Evolutionary conservation across 2,888 invertebrate genomes (phyloP), one percentile per base, ranked within the genome.

Genomic region (Agrotis segetum): DNA sequence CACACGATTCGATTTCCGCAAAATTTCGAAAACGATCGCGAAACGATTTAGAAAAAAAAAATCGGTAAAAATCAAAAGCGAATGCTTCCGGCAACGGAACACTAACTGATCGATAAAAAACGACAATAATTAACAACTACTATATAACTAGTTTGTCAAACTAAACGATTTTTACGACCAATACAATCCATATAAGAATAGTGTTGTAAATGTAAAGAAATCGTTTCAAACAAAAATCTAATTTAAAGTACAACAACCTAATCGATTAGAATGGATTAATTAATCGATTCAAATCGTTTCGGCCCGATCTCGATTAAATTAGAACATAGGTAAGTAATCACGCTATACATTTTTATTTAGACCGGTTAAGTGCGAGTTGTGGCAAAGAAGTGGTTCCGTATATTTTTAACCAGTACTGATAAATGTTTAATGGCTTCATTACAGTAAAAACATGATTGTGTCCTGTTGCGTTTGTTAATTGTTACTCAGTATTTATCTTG

Each of bases 231-330:
- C 87, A 87, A 88, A 40, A 89, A 89, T 87, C 85, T 89, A 91
- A 93, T 92, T 85, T 83, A 85, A 69, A 77, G 83, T 79, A 85
- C 86, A 84, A 85, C 88, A 87, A 90, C 86, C 87, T 87, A 88
- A 91, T 93, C 93, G 93, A 94, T 93, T 84, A 80, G 64, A 82
- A 82, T 79, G 65, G 83, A 77, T 80, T 82, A 82, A 84, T 84
- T 88, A 88, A 90, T 93, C 93, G 93, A 94, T 93, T 85, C 83
- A 49, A 85, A 85, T 84, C 84, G 82, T 79, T 87, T 74, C 81
- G 85, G 67, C 53, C 75, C 81, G 79, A 85, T 86, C 87, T 86
- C 82, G 82, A 87, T 89, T 88, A 88, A 92, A 92, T 92, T 91
- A 90, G 90, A 91, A 91, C 92, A 89, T 91, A 88, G 76, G 76